A percentile compares a stretch with the other conserved stretches of the same genome.
These are phyloP conservation scores for Drosophila punjabiensis DNA, from an alignment of 1,140 invertebrate genomes.

Conservation along the genomic window DNA sequence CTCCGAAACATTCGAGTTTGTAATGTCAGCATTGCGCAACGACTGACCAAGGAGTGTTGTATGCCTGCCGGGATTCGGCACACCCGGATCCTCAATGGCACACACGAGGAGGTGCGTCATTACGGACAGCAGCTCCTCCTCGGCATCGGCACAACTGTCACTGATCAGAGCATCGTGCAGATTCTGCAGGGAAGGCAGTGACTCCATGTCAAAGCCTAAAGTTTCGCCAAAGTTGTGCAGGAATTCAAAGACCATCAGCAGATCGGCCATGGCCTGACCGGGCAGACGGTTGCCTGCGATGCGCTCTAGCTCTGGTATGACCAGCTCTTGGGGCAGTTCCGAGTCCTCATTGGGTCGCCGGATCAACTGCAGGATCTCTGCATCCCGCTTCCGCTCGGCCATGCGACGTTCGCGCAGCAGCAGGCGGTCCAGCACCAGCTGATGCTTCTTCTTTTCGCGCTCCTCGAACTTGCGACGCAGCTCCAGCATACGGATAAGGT, in stretches of 20 bases:
- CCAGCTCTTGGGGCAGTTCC: slow-evolving; percentile 90
- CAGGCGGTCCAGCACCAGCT: slow-evolving; percentile 85
- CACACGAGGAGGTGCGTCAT: slow-evolving; percentile 96
- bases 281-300: slow-evolving; percentile 93
- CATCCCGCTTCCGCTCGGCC: slow-evolving; percentile 93
- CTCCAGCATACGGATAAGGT: slow-evolving; percentile 94
- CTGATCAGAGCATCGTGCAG: slow-evolving; percentile 94
- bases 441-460: slow-evolving; percentile 93
- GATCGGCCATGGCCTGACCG: slow-evolving; percentile 95
- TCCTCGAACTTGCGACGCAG: slow-evolving; percentile 94
- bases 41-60: slow-evolving; percentile 96
- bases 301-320: slow-evolving; percentile 91
- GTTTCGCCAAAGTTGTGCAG: slow-evolving; percentile 97
- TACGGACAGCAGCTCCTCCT: slow-evolving; percentile 95
- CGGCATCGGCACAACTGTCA: slow-evolving; percentile 90
- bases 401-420: slow-evolving; percentile 90
- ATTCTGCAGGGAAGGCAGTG: slow-evolving; percentile 93
- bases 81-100: slow-evolving; percentile 97
- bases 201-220: slow-evolving; percentile 96
- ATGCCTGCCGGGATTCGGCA: slow-evolving; percentile 94
- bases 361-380: slow-evolving; percentile 93
- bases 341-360: slow-evolving; percentile 95
- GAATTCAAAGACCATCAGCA: slow-evolving; percentile 97
- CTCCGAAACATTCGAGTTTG: slow-evolving; percentile 96
- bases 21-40: slow-evolving; percentile 96